These are phyloP conservation scores for Formica aserva DNA, from an alignment of 2,888 invertebrate species.

Conservation along the genomic window DNA sequence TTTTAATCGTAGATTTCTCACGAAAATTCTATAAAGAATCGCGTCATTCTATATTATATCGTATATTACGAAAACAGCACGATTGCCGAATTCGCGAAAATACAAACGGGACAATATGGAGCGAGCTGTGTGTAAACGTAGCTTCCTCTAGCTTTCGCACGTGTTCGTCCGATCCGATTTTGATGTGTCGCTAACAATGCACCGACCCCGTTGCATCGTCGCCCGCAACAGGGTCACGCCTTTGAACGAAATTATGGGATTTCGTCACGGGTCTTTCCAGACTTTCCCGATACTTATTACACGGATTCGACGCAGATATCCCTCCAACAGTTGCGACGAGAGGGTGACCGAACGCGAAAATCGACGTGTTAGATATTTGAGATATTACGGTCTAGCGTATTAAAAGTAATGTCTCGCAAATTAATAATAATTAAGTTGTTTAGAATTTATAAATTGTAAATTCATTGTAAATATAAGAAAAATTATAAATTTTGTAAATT, in stretches of 20 bases:
- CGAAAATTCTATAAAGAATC: too few relatives aligned
- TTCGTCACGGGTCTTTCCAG: conserved; percentile 71
- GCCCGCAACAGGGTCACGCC: conserved; percentile 68
- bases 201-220: conserved; percentile 31
- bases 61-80: conserved; percentile 34
- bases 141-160: conserved; percentile 68
- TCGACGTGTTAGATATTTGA: not conserved
- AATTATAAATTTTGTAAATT: not conserved
- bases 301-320: conserved; percentile 69
- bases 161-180: conserved; percentile 80
- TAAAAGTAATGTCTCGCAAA: not conserved
- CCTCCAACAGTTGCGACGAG: conserved; percentile 21
- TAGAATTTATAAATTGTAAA: not conserved
- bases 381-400: not conserved
- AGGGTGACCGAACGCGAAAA: conserved; percentile 18
- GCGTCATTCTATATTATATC: not conserved
- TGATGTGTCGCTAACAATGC: conserved; percentile 76
- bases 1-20: too few relatives aligned
- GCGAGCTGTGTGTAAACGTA: conserved; percentile 18
- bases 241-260: conserved; percentile 67
- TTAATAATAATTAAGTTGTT: not conserved
- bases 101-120: conserved; percentile 41
- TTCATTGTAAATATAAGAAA: not conserved
- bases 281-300: conserved; percentile 67
- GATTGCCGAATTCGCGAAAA: conserved; percentile 21